Conservation (phyloP, 1,140 invertebrate genomes). For the Lucilia sericata region DNA sequence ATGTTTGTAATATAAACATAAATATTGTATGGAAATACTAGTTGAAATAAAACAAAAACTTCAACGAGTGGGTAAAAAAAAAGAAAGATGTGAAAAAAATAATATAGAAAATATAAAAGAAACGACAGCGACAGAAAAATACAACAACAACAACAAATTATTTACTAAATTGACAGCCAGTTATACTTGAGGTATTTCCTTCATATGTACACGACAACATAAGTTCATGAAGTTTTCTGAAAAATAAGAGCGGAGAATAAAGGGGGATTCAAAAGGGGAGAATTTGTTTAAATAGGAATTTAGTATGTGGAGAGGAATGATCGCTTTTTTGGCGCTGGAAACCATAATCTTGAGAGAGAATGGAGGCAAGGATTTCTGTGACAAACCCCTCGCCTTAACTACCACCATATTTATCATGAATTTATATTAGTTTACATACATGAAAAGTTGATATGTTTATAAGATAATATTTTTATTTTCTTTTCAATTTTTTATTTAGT, state of each 20-base stretch:
- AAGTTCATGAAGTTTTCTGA: no score
- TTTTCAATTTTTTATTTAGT: neutral
- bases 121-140: neutral
- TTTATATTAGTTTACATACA: neutral
- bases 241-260: neutral
- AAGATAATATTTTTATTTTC: conserved; percentile 21
- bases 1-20: conserved; percentile 15
- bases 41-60: neutral
- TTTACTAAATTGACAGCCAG: conserved; percentile 28
- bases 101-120: neutral
- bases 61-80: neutral
- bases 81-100: neutral
- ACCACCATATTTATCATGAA: neutral
- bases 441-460: neutral
- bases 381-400: neutral
- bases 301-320: no score
- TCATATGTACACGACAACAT: neutral
- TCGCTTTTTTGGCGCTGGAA: no score
- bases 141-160: neutral
- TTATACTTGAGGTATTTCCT: conserved; percentile 40
- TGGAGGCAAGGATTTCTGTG: no score
- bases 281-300: no score
- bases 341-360: no score
- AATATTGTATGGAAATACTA: neutral
- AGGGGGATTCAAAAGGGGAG: no score